A percentile compares a stretch with the other conserved stretches of the same genome.
Evolutionary conservation across 2,888 invertebrate genomes (phyloP).

Genomic region (Diarsia brunnea): DNA sequence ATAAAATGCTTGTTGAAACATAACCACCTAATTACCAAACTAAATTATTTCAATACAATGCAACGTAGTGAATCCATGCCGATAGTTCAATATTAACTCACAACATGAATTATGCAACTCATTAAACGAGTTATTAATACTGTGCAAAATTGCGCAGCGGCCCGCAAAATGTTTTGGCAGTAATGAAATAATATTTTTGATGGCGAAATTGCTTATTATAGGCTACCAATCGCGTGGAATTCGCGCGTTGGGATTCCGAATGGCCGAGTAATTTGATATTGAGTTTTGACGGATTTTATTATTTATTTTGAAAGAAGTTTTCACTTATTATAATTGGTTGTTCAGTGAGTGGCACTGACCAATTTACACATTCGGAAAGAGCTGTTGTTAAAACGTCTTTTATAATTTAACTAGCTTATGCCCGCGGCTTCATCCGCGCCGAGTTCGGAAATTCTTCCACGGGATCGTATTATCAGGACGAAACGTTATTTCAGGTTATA

Average conservation of each 20-base stretch:
- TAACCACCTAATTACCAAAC: conserved; percentile 8
- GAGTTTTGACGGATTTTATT: conserved; percentile 17
- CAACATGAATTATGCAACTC: conserved; percentile 66
- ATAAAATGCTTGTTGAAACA: neutral
- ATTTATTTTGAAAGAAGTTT: conserved; percentile 13
- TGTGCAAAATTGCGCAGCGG: conserved; percentile 54
- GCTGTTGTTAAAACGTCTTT: neutral
- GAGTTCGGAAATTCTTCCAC: too few species aligned
- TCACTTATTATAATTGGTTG: conserved; percentile 7
- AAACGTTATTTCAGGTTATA: too few species aligned
- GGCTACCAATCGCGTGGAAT: conserved; percentile 30
- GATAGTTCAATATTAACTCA: conserved; percentile 62
- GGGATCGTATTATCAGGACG: too few species aligned
- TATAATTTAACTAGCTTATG: neutral
- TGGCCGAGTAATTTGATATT: conserved; percentile 39
- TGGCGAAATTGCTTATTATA: conserved; percentile 61
- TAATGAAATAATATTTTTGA: conserved; percentile 66
- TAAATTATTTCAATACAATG: conserved; percentile 27
- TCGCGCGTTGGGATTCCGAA: conserved; percentile 17
- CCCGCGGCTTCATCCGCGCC: too few species aligned
- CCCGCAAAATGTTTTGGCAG: conserved; percentile 59
- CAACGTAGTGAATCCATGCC: conserved; percentile 24
- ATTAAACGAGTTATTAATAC: conserved; percentile 71
- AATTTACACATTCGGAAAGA: neutral
- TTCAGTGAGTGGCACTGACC: neutral